Evolutionary conservation across 2,888 invertebrate species (phyloP).

Genomic region (Ephialtes manifestator): DNA sequence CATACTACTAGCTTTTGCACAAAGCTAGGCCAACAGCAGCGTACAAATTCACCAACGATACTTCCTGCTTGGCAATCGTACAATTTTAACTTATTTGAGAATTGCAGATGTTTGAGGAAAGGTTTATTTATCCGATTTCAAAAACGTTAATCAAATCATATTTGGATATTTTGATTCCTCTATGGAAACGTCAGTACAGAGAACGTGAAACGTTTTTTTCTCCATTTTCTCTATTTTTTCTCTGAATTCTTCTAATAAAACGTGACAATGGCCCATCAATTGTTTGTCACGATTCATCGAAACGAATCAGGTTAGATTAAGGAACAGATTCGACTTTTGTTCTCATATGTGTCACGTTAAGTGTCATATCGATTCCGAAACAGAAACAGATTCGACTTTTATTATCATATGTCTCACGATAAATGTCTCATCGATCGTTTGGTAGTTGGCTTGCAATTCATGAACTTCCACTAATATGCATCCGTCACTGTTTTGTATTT

Average conservation of each 20-base stretch:
- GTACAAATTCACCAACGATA: slow-evolving; percentile 12
- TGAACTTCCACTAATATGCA: background rate
- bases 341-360: background rate
- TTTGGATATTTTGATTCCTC: background rate
- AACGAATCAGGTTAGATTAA: background rate
- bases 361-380: background rate
- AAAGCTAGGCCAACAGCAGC: slow-evolving; percentile 12
- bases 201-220: background rate
- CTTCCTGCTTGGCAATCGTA: slow-evolving; percentile 36
- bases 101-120: background rate
- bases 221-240: no score
- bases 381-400: no score
- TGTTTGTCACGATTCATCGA: background rate
- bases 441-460: background rate
- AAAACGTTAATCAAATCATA: background rate
- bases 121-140: background rate
- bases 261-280: background rate
- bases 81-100: slow-evolving; percentile 10
- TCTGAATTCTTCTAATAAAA: background rate
- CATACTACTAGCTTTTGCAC: background rate
- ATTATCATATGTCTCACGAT: no score
- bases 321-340: background rate
- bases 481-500: background rate
- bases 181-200: background rate
- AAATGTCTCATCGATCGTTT: background rate